These are phyloP conservation scores for Ancistrus triradiatus DNA, from an alignment of 2,113 vertebrate genomes.

Conservation along the genomic window DNA sequence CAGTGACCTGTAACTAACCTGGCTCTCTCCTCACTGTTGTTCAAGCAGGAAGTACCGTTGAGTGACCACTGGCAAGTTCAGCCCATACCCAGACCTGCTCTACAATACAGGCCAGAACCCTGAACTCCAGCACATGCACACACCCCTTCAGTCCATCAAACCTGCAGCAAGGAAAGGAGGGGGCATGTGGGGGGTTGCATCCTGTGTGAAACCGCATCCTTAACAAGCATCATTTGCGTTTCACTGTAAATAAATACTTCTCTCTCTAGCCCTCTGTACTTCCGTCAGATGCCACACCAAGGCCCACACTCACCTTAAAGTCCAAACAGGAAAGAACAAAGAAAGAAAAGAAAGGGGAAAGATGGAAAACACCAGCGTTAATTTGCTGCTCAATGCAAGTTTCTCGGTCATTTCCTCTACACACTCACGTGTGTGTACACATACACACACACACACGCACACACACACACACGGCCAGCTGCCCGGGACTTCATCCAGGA, in stretches of 20 bases:
- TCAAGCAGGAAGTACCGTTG: conserved; percentile 67
- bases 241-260: conserved; percentile 24
- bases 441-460: conserved; percentile 20
- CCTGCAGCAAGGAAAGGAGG: conserved; percentile 45
- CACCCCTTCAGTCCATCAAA: conserved; percentile 64
- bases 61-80: conserved; percentile 52
- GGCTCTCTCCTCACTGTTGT: conserved; percentile 58
- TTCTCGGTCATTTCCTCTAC: conserved; percentile 30
- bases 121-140: conserved; percentile 45
- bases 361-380: conserved; percentile 91
- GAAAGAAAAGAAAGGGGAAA: conserved; percentile 84
- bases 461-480: conserved; percentile 26
- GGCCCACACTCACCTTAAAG: conserved; percentile 94
- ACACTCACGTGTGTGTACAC: no score
- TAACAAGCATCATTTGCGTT: conserved; percentile 85
- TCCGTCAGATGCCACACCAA: conserved; percentile 96
- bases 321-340: conserved; percentile 98
- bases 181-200: conserved; percentile 70
- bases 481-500: conserved; percentile 29
- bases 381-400: conserved; percentile 72
- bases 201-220: conserved; percentile 99
- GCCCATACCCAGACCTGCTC: conserved; percentile 72
- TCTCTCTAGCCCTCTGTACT: conserved; percentile 77
- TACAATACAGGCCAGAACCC: conserved; percentile 63
- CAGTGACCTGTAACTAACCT: conserved; percentile 62